A percentile compares a stretch with the other conserved stretches of the same genome.
Evolutionary conservation across 2,113 vertebrate genomes (phyloP).

Genomic region (Phrynosoma platyrhinos): DNA sequence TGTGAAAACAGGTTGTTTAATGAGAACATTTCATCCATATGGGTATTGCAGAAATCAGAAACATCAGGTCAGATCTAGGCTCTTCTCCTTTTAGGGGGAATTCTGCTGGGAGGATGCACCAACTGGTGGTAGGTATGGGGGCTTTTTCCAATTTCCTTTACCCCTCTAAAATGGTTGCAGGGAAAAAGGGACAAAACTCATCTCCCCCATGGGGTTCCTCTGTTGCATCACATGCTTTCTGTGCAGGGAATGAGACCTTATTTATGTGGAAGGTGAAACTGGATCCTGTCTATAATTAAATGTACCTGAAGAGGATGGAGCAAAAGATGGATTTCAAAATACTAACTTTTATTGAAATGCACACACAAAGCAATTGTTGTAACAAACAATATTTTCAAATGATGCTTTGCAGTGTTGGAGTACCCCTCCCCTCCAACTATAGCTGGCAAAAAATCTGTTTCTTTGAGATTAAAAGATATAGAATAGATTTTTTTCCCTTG

Average conservation of each 20-base stretch:
- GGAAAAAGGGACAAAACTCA: neutral
- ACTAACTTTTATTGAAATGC: neutral
- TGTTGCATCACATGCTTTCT: neutral
- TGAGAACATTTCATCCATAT: neutral
- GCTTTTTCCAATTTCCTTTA: too few species aligned
- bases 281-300: neutral
- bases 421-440: neutral
- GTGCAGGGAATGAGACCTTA: neutral
- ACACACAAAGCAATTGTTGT: neutral
- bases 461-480: slow-evolving; percentile 24
- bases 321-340: neutral
- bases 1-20: neutral
- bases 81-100: too few species aligned
- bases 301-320: neutral
- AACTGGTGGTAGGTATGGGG: too few species aligned
- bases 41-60: neutral
- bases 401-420: neutral
- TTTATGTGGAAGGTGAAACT: neutral
- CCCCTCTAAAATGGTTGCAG: neutral
- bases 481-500: slow-evolving; percentile 37
- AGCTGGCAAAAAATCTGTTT: slow-evolving; percentile 6
- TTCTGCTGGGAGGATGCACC: too few species aligned
- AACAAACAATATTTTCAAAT: slow-evolving; percentile 9
- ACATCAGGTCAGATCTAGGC: neutral
- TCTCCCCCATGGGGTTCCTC: neutral